phyloP scores from a whole-genome alignment of 2,113 vertebrate genomes.

The Bubo scandiacus region DNA sequence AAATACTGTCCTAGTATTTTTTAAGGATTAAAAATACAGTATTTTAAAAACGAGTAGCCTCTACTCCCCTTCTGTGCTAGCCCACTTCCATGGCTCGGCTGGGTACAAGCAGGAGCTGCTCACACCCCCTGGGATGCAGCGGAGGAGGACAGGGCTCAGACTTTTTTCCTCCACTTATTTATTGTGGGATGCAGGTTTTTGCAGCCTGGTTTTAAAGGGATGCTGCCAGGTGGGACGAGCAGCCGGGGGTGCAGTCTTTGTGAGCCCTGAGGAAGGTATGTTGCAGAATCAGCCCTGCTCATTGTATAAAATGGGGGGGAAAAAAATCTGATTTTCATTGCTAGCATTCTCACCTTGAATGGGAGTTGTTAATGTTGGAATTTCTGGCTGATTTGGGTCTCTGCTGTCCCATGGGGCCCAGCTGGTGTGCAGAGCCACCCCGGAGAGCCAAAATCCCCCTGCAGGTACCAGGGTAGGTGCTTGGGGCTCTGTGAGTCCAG shows the following conservation, averaged over 20 bases:
- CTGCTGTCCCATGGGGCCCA: rapidly evolving
- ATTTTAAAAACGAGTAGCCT: background rate
- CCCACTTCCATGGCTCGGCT: rapidly evolving
- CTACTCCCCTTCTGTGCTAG: background rate
- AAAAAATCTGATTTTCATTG: background rate
- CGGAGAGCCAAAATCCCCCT: background rate
- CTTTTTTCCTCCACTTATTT: background rate
- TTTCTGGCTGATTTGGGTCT: rapidly evolving
- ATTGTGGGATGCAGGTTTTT: rapidly evolving
- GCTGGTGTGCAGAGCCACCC: background rate
- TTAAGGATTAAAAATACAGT: constrained; percentile 40
- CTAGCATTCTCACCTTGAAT: no score
- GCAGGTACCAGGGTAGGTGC: background rate
- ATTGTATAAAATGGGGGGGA: rapidly evolving
- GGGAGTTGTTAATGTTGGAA: rapidly evolving
- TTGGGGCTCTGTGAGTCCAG: background rate
- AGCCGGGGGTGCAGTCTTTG: no score
- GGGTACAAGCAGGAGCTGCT: rapidly evolving
- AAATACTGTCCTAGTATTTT: constrained; percentile 44
- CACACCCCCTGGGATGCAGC: rapidly evolving
- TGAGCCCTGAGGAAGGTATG: rapidly evolving
- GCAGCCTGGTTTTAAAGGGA: background rate
- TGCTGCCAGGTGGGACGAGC: rapidly evolving
- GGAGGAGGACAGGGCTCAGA: rapidly evolving
- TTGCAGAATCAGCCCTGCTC: background rate